These are phyloP conservation scores for Tachypleus tridentatus DNA, from an alignment of 1,140 invertebrate genomes.

Conservation along the genomic window DNA sequence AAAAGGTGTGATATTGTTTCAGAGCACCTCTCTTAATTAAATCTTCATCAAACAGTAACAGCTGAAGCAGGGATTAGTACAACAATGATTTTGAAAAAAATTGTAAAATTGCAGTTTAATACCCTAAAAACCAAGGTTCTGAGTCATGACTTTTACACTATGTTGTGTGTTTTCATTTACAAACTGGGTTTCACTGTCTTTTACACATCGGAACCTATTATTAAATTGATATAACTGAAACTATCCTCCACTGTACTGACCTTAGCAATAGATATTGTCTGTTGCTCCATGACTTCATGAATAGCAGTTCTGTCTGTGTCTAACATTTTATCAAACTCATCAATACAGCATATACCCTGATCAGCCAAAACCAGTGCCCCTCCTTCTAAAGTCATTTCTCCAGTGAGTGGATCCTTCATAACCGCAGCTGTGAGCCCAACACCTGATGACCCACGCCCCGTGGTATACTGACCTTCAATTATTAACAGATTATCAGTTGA, in stretches of 20 bases:
- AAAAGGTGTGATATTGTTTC: no score
- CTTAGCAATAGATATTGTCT: conserved; percentile 99
- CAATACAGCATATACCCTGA: conserved; percentile 95
- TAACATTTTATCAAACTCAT: conserved; percentile 99
- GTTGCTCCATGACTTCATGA: conserved; percentile 99
- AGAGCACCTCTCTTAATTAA: no score
- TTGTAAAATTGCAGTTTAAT: no score
- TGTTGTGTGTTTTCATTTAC: no score
- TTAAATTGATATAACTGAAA: no score
- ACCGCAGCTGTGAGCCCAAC: conserved; percentile 97
- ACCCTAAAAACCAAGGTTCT: no score
- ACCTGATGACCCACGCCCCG: conserved; percentile 90
- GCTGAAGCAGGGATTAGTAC: no score
- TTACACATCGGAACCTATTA: no score
- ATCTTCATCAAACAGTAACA: no score
- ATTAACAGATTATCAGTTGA: background rate
- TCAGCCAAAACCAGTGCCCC: conserved; percentile 97
- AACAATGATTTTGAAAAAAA: no score
- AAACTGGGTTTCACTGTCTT: no score
- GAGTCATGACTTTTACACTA: no score
- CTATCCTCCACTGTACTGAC: conserved; percentile 32
- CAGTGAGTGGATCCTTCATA: conserved; percentile 93
- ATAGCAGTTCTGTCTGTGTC: conserved; percentile 92
- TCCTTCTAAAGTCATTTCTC: conserved; percentile 94
- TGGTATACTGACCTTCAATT: conserved; percentile 73